Base-by-base conservation (phyloP, 2,888 invertebrate species). In the Gortyna flavago region DNA sequence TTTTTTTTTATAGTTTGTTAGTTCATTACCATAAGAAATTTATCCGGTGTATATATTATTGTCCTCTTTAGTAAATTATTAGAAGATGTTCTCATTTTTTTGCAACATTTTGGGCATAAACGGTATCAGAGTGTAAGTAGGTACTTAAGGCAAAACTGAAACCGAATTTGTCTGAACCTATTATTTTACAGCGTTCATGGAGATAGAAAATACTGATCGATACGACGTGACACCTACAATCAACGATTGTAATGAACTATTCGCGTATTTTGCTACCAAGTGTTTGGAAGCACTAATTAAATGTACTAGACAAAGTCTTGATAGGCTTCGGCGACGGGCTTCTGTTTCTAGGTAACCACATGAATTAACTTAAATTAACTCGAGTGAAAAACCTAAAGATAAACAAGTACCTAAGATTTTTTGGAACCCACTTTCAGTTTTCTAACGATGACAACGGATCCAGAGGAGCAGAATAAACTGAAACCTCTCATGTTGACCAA, bases 161-260 rank as follows among this genome's bases (percentile, higher is more conserved):
- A 54, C 6, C 0, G 6, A 32, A 32, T 16, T 32, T n/a, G 32
- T 41, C 38, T 38, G 38, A 38, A 38, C 38, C 11, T 44, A 25
- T 54, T 25, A 38, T 41, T 66, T 76, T 32, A 66, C 54, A 97
- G 98, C 97, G 59, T 98, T 98, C 86, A 95, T 97, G 88, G 97
- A 97, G 89, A 97, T 98, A 70, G 98, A 98, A 85, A 97, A 97
- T 88, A 97, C 97, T 8, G 96, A 97, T 68, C 92, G 95, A 59
- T 97, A 97, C 87, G 98, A 98, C 84, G 91, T 98, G 35, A 90
- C 91, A 75, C 97, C 97, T 57, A 95, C 98, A 4, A 97, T 98
- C 65, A 97, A 97, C 68, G 98, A 98, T 91, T 98, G 98, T 89
- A 98, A 98, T 92, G 98, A 99, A 91, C 95, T 99, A 70, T 98